phyloP scores from a whole-genome alignment of 2,797 vertebrate species.

The Acestrorhynchus altus region DNA sequence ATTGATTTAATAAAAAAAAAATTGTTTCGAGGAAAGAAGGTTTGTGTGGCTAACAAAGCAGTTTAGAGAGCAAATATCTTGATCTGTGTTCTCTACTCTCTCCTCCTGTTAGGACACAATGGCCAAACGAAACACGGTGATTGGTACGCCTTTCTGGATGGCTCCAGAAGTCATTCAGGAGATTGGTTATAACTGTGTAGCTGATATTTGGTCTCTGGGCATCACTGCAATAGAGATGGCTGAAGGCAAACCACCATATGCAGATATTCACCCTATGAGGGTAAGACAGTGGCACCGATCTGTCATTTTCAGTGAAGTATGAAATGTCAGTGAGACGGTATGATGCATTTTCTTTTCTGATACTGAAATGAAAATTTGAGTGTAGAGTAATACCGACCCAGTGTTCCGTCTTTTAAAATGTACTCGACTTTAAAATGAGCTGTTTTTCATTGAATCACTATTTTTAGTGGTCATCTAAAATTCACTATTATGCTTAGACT shows the following conservation, averaged over 20 bases:
- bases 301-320: background rate
- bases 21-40: background rate
- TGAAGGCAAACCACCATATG: constrained; percentile 94
- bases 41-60: too few relatives aligned
- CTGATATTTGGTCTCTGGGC: constrained; percentile 95
- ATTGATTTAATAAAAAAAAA: background rate
- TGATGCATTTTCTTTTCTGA: too few relatives aligned
- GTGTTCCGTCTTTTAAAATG: too few relatives aligned
- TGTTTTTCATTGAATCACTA: too few relatives aligned
- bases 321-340: too few relatives aligned
- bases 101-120: constrained; percentile 88
- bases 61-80: background rate
- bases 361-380: too few relatives aligned
- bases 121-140: constrained; percentile 96
- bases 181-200: constrained; percentile 95
- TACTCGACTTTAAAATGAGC: too few relatives aligned
- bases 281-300: constrained; percentile 69
- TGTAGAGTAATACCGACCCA: too few relatives aligned
- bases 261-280: constrained; percentile 97
- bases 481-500: too few relatives aligned
- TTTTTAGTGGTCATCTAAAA: too few relatives aligned
- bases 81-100: background rate
- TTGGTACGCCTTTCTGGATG: constrained; percentile 98
- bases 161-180: constrained; percentile 98
- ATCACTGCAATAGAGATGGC: constrained; percentile 97